phyloP scores from a whole-genome alignment of 2,797 vertebrate genomes.

The Phataginus tricuspis region DNA sequence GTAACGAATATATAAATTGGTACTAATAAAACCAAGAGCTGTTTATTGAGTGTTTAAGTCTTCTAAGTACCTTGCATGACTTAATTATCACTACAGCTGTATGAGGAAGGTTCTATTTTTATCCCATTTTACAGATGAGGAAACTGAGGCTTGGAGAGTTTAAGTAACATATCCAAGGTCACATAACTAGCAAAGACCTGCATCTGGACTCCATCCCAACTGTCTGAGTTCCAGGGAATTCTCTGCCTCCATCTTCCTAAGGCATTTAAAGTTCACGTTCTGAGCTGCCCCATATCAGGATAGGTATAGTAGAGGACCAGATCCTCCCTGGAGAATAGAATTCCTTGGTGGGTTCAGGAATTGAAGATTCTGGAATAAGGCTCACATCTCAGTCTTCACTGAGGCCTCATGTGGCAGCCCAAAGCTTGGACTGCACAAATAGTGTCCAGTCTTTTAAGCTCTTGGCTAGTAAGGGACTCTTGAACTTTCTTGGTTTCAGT shows the following conservation, averaged over 20 bases:
- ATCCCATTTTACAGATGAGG: background rate
- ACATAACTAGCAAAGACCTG: background rate
- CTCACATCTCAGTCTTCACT: background rate
- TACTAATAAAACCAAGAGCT: background rate
- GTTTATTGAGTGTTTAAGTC: background rate
- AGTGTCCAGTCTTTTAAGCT: background rate
- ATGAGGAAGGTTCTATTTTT: background rate
- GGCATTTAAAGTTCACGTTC: background rate
- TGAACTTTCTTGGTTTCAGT: background rate
- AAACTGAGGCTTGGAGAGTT: background rate
- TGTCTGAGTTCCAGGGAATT: background rate
- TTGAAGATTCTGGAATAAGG: background rate
- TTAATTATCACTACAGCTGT: background rate
- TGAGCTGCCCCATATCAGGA: background rate
- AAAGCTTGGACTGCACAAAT: fast-evolving
- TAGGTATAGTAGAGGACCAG: too few relatives aligned
- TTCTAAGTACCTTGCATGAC: background rate
- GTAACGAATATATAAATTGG: background rate
- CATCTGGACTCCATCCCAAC: background rate
- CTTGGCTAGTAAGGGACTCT: background rate
- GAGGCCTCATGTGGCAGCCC: fast-evolving
- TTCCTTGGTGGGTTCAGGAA: background rate
- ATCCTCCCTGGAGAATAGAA: background rate
- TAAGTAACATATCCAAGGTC: background rate
- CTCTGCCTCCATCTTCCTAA: background rate